Evolutionary conservation across 2,113 vertebrate species (phyloP).

Genomic region (Pluvianellus socialis): DNA sequence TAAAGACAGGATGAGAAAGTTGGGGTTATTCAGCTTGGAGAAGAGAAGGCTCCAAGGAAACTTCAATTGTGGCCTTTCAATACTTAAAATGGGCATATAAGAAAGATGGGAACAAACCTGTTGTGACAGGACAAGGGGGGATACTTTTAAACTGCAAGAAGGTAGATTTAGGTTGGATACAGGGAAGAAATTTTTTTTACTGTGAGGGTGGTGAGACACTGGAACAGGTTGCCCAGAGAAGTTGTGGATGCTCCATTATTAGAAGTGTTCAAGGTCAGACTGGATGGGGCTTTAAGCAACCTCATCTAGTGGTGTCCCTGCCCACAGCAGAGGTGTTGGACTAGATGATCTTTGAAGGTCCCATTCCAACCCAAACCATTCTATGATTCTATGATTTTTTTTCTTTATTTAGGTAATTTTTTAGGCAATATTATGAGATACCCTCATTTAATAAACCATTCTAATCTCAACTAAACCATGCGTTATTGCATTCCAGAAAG

Average conservation of each 20-base stretch:
- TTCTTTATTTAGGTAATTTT: background rate
- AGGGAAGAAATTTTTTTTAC: background rate
- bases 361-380: background rate
- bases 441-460: background rate
- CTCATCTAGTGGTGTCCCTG: background rate
- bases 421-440: background rate
- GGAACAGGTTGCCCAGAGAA: background rate
- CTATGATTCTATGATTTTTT: background rate
- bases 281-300: background rate
- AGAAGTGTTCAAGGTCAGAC: background rate
- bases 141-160: background rate
- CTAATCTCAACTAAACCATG: background rate
- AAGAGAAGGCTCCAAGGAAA: background rate
- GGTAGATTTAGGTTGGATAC: background rate
- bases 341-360: background rate
- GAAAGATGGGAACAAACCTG: background rate
- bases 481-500: background rate
- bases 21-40: background rate
- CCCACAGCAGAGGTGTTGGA: fast-evolving
- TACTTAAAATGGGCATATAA: background rate
- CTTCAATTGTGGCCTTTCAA: background rate
- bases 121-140: background rate
- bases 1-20: background rate
- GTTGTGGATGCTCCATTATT: background rate
- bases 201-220: background rate